Percentiles rank a stretch among this genome's conserved stretches.
Conservation (phyloP, 2,888 invertebrate genomes). For the Ethmia dodecea region DNA sequence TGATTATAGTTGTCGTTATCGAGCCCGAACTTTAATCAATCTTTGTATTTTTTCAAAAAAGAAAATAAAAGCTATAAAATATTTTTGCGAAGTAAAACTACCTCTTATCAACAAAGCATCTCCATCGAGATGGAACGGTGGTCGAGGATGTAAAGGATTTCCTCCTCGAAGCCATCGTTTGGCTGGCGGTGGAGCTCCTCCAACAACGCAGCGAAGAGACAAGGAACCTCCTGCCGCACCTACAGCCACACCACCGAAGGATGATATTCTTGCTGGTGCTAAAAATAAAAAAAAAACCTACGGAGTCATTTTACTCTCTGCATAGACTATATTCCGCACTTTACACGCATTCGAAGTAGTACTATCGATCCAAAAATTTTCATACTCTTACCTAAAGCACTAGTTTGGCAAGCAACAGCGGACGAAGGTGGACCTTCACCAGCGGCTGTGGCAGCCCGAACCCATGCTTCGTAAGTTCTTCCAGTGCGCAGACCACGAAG, state of each 20-base stretch:
- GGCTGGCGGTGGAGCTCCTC: constrained; percentile 86
- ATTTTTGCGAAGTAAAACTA: constrained; percentile 32
- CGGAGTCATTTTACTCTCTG: no score
- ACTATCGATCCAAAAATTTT: no score
- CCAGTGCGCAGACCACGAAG: constrained; percentile 82
- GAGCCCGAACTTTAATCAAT: background rate
- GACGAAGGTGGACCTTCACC: constrained; percentile 80
- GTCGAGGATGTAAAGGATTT: constrained; percentile 79
- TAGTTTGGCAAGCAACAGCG: constrained; percentile 66
- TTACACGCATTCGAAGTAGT: no score
- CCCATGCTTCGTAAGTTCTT: constrained; percentile 91
- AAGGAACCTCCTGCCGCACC: constrained; percentile 83
- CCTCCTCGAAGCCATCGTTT: constrained; percentile 86
- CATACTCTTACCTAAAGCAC: constrained; percentile 58
- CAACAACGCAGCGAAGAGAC: constrained; percentile 83
- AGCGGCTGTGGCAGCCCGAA: constrained; percentile 86
- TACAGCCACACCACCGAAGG: constrained; percentile 86
- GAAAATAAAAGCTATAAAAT: background rate
- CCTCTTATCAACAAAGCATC: constrained; percentile 83
- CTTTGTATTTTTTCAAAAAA: background rate
- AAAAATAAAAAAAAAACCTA: constrained; percentile 16
- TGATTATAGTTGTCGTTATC: no score
- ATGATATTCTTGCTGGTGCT: constrained; percentile 92
- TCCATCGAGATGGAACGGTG: constrained; percentile 81
- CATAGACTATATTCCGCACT: no score